phyloP scores from a whole-genome alignment of 64 coral and sea anemone genomes.

The Acropora tenuis region DNA sequence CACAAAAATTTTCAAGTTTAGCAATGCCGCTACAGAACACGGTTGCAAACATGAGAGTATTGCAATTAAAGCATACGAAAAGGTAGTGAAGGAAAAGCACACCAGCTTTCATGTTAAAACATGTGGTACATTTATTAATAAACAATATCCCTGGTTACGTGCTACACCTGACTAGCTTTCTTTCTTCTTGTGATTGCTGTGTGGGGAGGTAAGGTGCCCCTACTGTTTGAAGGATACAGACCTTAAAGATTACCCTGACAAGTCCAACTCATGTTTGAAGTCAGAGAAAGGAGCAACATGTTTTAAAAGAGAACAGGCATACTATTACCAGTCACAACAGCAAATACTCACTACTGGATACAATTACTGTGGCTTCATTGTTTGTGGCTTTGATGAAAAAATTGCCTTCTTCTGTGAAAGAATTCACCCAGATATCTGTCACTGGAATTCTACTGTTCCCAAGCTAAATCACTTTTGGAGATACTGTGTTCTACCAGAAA shows the following conservation, averaged over 20 bases:
- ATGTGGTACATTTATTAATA: neutral
- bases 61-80: neutral
- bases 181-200: neutral
- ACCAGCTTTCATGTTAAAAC: neutral
- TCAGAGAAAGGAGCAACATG: neutral
- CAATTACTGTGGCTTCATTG: constrained; percentile 42
- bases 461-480: constrained; percentile 61
- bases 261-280: constrained; percentile 40
- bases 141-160: neutral
- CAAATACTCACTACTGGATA: constrained; percentile 40
- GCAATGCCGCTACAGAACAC: neutral
- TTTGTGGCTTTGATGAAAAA: constrained; percentile 35
- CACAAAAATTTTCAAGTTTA: neutral
- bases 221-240: neutral
- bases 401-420: constrained; percentile 33
- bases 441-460: constrained; percentile 38
- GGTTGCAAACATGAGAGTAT: neutral
- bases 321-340: constrained; percentile 50
- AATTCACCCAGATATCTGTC: constrained; percentile 5
- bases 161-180: neutral
- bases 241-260: constrained; percentile 34
- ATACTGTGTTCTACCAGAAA: constrained; percentile 50
- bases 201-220: constrained; percentile 13
- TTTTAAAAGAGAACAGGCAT: neutral
- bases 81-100: neutral